Conservation (phyloP, 2,113 vertebrate species). For the Pyxicephalus adspersus region DNA sequence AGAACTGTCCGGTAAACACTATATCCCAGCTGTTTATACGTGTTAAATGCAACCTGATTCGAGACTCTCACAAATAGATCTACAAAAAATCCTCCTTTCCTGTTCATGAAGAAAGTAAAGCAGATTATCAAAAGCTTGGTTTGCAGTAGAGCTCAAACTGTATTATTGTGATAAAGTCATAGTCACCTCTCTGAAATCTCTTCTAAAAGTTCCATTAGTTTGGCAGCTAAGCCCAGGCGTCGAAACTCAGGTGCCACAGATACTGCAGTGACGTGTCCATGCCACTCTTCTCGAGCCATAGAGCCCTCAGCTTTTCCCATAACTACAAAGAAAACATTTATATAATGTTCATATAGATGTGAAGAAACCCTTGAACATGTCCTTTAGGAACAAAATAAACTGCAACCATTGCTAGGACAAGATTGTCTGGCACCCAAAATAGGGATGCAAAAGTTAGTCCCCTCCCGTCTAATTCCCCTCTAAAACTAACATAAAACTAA, state of each 20-base stretch:
- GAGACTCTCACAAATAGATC: conserved; percentile 96
- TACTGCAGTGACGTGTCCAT: conserved; percentile 92
- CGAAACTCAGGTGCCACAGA: conserved; percentile 94
- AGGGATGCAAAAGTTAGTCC: no score
- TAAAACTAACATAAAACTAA: no score
- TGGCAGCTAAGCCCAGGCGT: conserved; percentile 90
- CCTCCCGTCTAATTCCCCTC: no score
- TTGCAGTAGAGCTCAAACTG: not conserved
- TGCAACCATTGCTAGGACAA: no score
- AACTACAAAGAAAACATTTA: conserved; percentile 69
- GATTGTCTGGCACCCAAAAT: no score
- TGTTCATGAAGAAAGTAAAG: conserved; percentile 54
- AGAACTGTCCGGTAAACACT: conserved; percentile 94
- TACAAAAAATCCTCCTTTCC: conserved; percentile 96
- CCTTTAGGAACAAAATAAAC: no score
- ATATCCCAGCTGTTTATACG: conserved; percentile 95
- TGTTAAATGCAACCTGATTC: conserved; percentile 95
- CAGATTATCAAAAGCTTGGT: not conserved
- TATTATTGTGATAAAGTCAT: not conserved
- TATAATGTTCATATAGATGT: no score
- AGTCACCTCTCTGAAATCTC: conserved; percentile 93
- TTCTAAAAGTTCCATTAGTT: conserved; percentile 94
- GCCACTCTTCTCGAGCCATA: conserved; percentile 93
- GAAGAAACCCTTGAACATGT: no score
- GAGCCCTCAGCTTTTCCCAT: conserved; percentile 98